Conservation (phyloP, 2,797 vertebrate genomes). For the Pampus argenteus region DNA sequence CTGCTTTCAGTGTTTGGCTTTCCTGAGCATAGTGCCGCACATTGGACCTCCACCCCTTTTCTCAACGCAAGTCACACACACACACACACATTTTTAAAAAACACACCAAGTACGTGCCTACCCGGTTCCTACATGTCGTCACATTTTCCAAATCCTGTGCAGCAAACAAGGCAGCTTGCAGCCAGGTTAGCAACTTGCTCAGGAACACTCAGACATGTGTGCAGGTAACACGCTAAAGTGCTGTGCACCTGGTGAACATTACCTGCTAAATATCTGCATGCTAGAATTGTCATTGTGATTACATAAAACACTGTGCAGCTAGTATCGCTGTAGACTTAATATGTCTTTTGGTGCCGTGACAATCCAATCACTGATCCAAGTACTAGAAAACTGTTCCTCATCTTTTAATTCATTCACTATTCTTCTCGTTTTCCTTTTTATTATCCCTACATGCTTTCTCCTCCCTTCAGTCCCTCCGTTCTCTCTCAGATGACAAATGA, state of each 20-base stretch:
- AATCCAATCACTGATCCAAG: no score
- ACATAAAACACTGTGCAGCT: no score
- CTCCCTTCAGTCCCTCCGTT: background rate
- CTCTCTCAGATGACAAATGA: constrained; percentile 6
- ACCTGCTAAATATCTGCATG: no score
- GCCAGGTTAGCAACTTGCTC: constrained; percentile 23
- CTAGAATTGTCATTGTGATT: no score
- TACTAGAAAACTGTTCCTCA: no score
- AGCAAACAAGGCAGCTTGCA: constrained; percentile 55
- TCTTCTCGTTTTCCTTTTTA: background rate
- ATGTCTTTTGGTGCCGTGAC: no score
- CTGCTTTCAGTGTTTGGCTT: constrained; percentile 66
- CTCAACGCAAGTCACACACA: constrained; percentile 14
- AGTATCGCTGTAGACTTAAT: no score
- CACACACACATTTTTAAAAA: constrained; percentile 48
- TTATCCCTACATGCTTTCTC: background rate
- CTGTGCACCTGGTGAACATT: no score
- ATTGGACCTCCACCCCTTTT: constrained; percentile 52
- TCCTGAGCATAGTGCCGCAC: constrained; percentile 64
- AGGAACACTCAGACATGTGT: no score
- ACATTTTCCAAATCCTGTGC: constrained; percentile 77
- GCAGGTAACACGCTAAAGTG: no score
- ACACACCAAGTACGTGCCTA: constrained; percentile 38
- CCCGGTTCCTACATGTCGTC: constrained; percentile 60
- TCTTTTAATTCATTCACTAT: no score